phyloP scores from a whole-genome alignment of 2,888 invertebrate species.

The Saturnia pavonia region DNA sequence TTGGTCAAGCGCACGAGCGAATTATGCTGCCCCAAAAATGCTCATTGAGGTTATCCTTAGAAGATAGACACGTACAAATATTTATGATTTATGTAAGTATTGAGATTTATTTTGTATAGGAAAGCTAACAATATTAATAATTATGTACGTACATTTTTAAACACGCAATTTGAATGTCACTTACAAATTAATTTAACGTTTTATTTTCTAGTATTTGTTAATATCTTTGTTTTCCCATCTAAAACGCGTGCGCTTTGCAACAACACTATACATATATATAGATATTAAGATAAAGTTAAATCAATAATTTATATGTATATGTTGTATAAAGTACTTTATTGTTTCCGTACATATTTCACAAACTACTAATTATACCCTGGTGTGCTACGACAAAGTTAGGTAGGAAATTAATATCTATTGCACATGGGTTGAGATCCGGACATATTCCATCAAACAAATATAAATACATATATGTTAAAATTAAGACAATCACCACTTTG shows the following conservation, averaged over 20 bases:
- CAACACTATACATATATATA: not conserved
- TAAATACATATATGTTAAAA: too few relatives aligned
- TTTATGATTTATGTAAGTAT: not conserved
- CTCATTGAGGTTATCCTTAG: too few relatives aligned
- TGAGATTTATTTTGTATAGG: not conserved
- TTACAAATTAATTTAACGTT: not conserved
- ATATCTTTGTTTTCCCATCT: not conserved
- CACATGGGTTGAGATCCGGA: too few relatives aligned
- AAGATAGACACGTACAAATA: not conserved
- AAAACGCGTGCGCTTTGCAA: constrained; percentile 38
- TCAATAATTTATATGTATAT: not conserved
- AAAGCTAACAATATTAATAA: too few relatives aligned
- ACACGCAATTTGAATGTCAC: not conserved
- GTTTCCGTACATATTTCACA: not conserved
- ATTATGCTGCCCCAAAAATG: too few relatives aligned
- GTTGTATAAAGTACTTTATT: not conserved
- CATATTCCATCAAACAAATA: too few relatives aligned
- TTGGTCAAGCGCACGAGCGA: too few relatives aligned
- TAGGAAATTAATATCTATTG: too few relatives aligned
- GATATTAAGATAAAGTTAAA: not conserved
- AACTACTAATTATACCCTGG: too few relatives aligned
- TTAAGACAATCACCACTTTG: too few relatives aligned
- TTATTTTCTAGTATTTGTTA: not conserved
- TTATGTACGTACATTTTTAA: too few relatives aligned
- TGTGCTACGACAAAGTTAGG: too few relatives aligned